Evolutionary conservation across 2,113 vertebrate genomes (phyloP).

Genomic region (Pithys albifrons): DNA sequence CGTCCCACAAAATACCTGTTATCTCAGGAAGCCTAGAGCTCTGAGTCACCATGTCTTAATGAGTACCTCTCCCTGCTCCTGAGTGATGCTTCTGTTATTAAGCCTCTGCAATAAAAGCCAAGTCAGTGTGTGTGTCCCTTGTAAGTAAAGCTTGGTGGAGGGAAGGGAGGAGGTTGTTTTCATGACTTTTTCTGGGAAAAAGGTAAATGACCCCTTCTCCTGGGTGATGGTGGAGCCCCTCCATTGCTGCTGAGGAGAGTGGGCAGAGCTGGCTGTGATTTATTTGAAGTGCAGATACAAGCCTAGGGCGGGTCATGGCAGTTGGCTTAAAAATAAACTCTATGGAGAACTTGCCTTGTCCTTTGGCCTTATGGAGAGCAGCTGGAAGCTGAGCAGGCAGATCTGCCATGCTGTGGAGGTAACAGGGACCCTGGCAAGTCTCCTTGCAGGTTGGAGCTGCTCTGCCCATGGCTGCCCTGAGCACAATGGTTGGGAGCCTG

Average conservation of each 20-base stretch:
- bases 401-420: not conserved
- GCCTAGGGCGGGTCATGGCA: accelerated
- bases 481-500: not conserved
- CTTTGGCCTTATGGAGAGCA: not conserved
- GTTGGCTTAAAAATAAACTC: not conserved
- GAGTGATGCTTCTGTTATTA: not conserved
- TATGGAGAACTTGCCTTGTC: not conserved
- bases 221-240: not conserved
- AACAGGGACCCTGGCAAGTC: accelerated
- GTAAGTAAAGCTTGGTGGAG: not conserved
- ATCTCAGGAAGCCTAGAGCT: not conserved
- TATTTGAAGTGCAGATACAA: not conserved
- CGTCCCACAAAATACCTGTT: conserved; percentile 1
- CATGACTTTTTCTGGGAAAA: not conserved
- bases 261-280: not conserved
- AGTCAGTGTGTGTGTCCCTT: not conserved
- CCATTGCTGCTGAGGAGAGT: not conserved
- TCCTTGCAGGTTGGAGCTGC: not conserved
- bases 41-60: not conserved
- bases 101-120: not conserved
- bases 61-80: not conserved
- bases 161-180: not conserved
- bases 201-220: accelerated
- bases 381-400: not conserved
- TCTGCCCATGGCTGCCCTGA: not conserved